A percentile compares a stretch with the other conserved stretches of the same genome.
Evolutionary conservation across 2,888 invertebrate species (phyloP).

Genomic region (Danaus chrysippus): DNA sequence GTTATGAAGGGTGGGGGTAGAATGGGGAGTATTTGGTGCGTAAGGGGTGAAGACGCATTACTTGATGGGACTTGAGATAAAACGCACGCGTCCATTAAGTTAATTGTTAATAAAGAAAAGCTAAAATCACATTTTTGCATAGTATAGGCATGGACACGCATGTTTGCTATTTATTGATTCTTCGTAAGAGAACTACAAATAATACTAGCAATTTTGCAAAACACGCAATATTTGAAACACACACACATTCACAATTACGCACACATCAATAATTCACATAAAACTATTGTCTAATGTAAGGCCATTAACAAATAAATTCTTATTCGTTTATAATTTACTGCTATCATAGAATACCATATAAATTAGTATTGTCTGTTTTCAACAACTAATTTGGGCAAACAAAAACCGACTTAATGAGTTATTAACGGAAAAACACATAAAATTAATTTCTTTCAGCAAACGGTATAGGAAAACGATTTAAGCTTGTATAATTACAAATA

Average conservation of each 20-base stretch:
- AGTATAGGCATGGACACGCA: too few relatives aligned
- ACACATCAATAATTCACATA: slow-evolving; percentile 1
- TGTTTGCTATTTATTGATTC: too few relatives aligned
- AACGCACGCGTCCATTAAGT: background rate
- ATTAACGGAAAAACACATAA: slow-evolving; percentile 25
- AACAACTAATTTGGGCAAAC: slow-evolving; percentile 36
- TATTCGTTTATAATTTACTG: slow-evolving; percentile 29
- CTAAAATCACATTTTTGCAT: too few relatives aligned
- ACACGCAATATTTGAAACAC: background rate
- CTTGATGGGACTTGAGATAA: slow-evolving; percentile 17
- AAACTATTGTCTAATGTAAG: background rate
- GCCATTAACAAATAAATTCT: slow-evolving; percentile 2
- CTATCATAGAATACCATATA: slow-evolving; percentile 37
- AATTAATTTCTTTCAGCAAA: slow-evolving; percentile 1
- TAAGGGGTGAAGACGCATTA: slow-evolving; percentile 56
- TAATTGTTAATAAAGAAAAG: background rate
- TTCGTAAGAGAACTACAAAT: too few relatives aligned
- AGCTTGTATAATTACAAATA: too few relatives aligned
- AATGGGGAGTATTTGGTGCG: slow-evolving; percentile 44
- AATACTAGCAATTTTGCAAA: background rate
- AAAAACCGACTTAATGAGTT: slow-evolving; percentile 28
- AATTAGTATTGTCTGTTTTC: slow-evolving; percentile 35
- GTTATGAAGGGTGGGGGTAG: slow-evolving; percentile 39
- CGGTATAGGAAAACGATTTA: too few relatives aligned
- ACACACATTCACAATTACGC: background rate